These are phyloP conservation scores for Tyrannus savana DNA, from an alignment of 2,113 vertebrate species.

Conservation along the genomic window DNA sequence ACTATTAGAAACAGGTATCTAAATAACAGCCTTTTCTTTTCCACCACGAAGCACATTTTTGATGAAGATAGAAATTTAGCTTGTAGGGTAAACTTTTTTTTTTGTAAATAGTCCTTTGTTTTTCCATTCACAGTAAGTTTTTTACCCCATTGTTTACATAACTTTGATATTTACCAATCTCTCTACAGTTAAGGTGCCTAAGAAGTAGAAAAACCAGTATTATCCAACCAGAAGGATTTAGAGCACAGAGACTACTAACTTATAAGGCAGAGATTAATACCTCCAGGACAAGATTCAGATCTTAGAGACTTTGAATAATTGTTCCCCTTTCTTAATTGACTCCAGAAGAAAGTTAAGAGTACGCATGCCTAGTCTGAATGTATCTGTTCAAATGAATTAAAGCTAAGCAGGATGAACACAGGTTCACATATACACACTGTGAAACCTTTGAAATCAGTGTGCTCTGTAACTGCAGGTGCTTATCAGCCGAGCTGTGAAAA, in stretches of 20 bases:
- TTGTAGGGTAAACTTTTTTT: background rate
- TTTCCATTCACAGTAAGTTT: background rate
- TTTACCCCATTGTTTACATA: background rate
- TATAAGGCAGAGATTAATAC: background rate
- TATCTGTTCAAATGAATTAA: background rate
- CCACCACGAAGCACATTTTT: background rate
- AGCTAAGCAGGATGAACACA: background rate
- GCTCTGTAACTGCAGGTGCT: background rate
- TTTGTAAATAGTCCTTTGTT: background rate
- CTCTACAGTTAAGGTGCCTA: background rate
- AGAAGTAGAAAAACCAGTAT: background rate
- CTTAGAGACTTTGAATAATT: background rate
- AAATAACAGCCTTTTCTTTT: background rate
- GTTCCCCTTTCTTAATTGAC: background rate
- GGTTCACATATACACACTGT: background rate
- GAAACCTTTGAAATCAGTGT: background rate
- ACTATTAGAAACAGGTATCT: background rate
- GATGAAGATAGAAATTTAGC: background rate
- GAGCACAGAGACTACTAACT: background rate
- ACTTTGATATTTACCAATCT: background rate
- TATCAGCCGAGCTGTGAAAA: background rate
- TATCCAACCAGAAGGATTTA: background rate
- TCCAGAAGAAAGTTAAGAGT: background rate
- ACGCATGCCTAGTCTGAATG: fast-evolving
- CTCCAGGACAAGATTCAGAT: background rate